Conservation (phyloP, 2,888 invertebrate species). For the Megamerina dolium region DNA sequence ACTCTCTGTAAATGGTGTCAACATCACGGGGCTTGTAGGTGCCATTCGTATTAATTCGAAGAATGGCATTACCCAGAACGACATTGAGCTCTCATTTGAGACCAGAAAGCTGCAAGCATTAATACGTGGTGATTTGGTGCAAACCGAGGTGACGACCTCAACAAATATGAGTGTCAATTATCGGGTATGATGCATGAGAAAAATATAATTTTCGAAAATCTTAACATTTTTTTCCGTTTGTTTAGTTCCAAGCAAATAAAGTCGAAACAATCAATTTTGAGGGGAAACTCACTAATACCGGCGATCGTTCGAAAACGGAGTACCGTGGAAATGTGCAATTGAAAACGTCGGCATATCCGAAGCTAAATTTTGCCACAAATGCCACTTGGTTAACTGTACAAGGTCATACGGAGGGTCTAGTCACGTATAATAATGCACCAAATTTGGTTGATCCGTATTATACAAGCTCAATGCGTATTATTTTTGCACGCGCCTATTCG, state of each 20-base stretch:
- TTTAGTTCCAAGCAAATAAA: constrained; percentile 46
- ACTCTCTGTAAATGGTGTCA: constrained; percentile 66
- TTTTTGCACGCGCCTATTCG: constrained; percentile 58
- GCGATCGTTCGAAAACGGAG: constrained; percentile 42
- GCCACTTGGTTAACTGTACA: constrained; percentile 62
- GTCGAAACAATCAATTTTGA: constrained; percentile 50
- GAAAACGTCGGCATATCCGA: constrained; percentile 70
- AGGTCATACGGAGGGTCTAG: constrained; percentile 65
- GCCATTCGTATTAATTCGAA: constrained; percentile 58
- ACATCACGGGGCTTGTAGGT: constrained; percentile 62
- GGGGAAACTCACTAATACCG: constrained; percentile 51
- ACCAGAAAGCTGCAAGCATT: constrained; percentile 70
- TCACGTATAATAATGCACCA: constrained; percentile 64
- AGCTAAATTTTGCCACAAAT: constrained; percentile 63
- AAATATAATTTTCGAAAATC: too few relatives aligned
- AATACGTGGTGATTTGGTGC: constrained; percentile 65
- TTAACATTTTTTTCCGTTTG: background rate
- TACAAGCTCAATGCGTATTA: constrained; percentile 57
- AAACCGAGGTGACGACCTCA: constrained; percentile 41
- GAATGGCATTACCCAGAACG: constrained; percentile 68
- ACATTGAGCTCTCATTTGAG: constrained; percentile 68
- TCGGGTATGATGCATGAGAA: constrained; percentile 54
- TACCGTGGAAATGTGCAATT: constrained; percentile 61
- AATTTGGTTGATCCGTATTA: constrained; percentile 55
- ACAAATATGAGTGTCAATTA: constrained; percentile 45